Conservation (phyloP, 2,888 invertebrate species). For the Papilio demoleus region DNA sequence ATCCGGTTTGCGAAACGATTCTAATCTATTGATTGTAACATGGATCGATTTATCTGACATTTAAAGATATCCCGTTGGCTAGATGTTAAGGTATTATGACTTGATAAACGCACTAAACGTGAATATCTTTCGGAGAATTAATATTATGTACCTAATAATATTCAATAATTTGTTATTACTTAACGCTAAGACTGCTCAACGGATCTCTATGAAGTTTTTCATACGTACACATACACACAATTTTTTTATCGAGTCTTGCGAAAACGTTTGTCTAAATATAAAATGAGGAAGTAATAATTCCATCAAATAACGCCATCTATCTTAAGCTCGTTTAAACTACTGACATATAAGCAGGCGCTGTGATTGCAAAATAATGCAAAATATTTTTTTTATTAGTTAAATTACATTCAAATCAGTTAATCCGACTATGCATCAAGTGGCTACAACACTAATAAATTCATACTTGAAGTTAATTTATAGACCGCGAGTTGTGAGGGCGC, state of each 20-base stretch:
- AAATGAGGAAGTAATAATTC: constrained; percentile 12
- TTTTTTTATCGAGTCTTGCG: too few relatives aligned
- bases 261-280: neutral
- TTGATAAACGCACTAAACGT: neutral
- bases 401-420: constrained; percentile 41
- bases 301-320: neutral
- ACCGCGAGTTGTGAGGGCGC: constrained; percentile 3
- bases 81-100: neutral
- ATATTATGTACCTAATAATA: too few relatives aligned
- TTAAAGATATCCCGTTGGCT: neutral
- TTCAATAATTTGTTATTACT: too few relatives aligned
- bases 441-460: constrained; percentile 39
- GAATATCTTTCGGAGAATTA: neutral
- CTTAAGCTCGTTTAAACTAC: neutral
- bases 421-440: constrained; percentile 39
- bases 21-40: neutral
- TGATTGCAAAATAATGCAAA: constrained; percentile 29
- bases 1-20: neutral
- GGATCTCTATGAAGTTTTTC: too few relatives aligned
- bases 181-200: too few relatives aligned
- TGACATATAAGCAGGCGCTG: neutral
- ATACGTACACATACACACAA: too few relatives aligned
- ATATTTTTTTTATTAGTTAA: constrained; percentile 33
- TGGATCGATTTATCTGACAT: neutral
- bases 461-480: constrained; percentile 37